Base-by-base conservation (phyloP, 2,113 vertebrate species). In the Neofelis nebulosa region DNA sequence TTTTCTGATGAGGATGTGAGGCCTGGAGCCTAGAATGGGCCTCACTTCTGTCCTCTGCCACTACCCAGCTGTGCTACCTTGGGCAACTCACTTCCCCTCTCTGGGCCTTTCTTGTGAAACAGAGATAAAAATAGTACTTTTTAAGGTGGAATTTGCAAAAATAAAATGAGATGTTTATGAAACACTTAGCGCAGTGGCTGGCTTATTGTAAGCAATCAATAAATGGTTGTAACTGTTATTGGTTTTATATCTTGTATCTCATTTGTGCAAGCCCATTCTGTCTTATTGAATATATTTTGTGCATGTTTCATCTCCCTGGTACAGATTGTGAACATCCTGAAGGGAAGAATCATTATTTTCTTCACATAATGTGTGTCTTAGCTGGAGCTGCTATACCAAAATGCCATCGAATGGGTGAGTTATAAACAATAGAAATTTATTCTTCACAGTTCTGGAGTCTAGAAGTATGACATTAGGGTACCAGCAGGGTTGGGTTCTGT, bases 81-180 rank as follows among this genome's bases (percentile, higher is more conserved):
- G 85, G 73, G 84, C 63, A 97, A 92, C 57, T 89, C 78, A 88
- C 52, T 97, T 96, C 91, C 91, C 48, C 65, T 81, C 88, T 96
- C 81, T 82, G 80, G 86, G 50, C 50, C 23, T 73, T 86, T 91
- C 92, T 94, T 76, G 21, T 92, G 85, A 94, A 96, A 68, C 55
- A 86, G 36, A 93, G 85, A 87, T 95, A 61, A 78, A 89, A 92
- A 85, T 65, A 89, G 41, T 94, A 82, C 61, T 87, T 96, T 82
- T 61, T 87, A 71, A 87, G 45, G 68, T 21, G 29, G 23, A 88
- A 57, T 7, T 87, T 91, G 31, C 52, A 91, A 93, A 96, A 97
- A 38, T 85, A 92, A 93, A 95, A 91, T 36, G 36, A 90, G 57
- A 31, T 66, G 21, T 21, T 93, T 84, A 81, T 88, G 94, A 97